Evolutionary conservation across 2,888 invertebrate species (phyloP).

Genomic region (Danaus chrysippus): DNA sequence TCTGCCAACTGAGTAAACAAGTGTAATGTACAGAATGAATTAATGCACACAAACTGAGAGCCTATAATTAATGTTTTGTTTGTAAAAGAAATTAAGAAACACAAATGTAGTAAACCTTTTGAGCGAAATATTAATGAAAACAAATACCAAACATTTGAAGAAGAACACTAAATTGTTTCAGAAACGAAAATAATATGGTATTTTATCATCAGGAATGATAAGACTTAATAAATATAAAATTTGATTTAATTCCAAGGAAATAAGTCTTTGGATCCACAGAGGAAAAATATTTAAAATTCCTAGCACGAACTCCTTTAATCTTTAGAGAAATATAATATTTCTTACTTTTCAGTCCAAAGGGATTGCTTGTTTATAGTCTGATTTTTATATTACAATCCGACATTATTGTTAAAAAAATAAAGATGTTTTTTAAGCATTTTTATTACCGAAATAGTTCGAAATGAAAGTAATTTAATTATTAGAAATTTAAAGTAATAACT

Average conservation of each 20-base stretch:
- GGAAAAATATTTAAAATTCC: conserved; percentile 7
- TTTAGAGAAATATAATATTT: conserved; percentile 5
- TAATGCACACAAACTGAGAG: conserved; percentile 1
- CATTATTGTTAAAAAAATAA: too few species aligned
- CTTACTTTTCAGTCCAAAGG: neutral
- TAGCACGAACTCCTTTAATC: neutral
- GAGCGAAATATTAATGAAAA: neutral
- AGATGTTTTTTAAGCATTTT: too few species aligned
- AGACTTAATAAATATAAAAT: neutral
- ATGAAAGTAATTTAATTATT: too few species aligned
- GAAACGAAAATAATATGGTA: too few species aligned
- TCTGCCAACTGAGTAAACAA: conserved; percentile 7
- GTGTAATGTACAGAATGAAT: conserved; percentile 3
- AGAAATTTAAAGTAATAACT: too few species aligned
- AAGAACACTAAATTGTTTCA: too few species aligned
- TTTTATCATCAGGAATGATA: neutral
- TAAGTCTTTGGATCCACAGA: conserved; percentile 4
- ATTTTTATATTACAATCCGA: neutral
- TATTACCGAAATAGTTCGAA: too few species aligned
- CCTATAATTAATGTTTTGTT: neutral
- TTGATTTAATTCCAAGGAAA: neutral
- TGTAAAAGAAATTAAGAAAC: neutral
- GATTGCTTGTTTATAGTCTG: conserved; percentile 3
- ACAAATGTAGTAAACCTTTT: neutral
- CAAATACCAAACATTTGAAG: too few species aligned